Conservation (phyloP, 2,888 invertebrate species). For the Sisyra nigra region DNA sequence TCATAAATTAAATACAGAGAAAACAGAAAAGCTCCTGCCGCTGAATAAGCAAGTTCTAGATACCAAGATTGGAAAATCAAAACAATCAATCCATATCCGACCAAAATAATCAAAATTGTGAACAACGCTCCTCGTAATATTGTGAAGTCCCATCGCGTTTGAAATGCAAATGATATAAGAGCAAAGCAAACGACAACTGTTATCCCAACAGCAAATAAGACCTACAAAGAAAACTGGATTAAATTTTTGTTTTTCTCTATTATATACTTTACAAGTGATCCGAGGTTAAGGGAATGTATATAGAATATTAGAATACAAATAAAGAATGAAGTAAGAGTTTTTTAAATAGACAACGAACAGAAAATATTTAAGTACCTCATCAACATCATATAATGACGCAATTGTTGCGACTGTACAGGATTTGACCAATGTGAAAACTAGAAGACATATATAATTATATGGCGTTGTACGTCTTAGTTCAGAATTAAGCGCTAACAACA, state of each 20-base stretch:
- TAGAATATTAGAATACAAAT: not conserved
- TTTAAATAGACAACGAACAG: no score
- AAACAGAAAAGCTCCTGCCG: not conserved
- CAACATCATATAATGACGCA: no score
- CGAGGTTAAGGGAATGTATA: not conserved
- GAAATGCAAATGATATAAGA: not conserved
- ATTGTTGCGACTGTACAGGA: no score
- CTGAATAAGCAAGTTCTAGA: not conserved
- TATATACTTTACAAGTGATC: no score
- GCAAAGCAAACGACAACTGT: not conserved
- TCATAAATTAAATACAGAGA: not conserved
- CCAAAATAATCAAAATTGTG: not conserved
- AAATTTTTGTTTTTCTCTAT: no score
- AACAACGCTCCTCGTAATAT: not conserved
- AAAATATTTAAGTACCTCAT: no score
- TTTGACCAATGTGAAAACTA: no score
- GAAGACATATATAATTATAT: no score
- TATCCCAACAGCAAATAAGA: not conserved
- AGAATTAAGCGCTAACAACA: no score
- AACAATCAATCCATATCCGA: not conserved
- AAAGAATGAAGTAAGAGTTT: no score
- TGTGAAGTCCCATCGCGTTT: not conserved
- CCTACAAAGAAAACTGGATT: not conserved
- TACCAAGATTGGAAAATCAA: not conserved
- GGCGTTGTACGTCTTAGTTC: no score